Base-by-base conservation (phyloP, 2,888 invertebrate species). In the Amblyjoppa fuscipennis region DNA sequence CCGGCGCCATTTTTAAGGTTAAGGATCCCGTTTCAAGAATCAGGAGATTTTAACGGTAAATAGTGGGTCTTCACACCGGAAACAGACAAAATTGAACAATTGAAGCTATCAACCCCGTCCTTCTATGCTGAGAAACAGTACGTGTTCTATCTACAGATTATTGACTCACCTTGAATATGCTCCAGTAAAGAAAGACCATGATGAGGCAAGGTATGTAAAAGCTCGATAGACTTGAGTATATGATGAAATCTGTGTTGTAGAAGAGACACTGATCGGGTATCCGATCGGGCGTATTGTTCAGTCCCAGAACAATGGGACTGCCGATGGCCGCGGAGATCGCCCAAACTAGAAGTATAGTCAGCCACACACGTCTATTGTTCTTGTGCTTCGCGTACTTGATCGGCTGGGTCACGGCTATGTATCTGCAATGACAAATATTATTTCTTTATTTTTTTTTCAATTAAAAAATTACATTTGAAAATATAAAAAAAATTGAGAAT, bases 331-430 rank as follows among this genome's bases (percentile, higher is more conserved):
- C 97, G 83, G 98, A 98, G 94, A 99, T 98, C 90, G 98, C 96
- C 99, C 99, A 99, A 75, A 99, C 99, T 87, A 99, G 95, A 59
- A 97, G 97, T 92, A 99, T 98, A 90, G 99, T 99, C 94, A 99
- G 95, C 96, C 98, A 98, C 68, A 99, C 98, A 86, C 99, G 96
- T 77, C 97, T 96, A 95, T 98, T 98, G 96, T 98, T 99, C 96
- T 99, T 98, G 96, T 99, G 99, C 94, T 99, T 98, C 84, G 99
- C 99, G 95, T 99, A 99, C 95, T 99, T 98, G 94, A 99, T 99
- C 92, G 99, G 99, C 94, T 98, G 98, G 69, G 99, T 99, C 90
- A 99, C 99, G 88, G 99, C 99, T 92, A 99, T 99, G 95, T 99
- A 99, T 96, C 99, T 99, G 96, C 76, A 95, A 93, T 92, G 90